Evolutionary conservation across 2,113 vertebrate species (phyloP).

Genomic region (Brachyhypopomus gauderio): DNA sequence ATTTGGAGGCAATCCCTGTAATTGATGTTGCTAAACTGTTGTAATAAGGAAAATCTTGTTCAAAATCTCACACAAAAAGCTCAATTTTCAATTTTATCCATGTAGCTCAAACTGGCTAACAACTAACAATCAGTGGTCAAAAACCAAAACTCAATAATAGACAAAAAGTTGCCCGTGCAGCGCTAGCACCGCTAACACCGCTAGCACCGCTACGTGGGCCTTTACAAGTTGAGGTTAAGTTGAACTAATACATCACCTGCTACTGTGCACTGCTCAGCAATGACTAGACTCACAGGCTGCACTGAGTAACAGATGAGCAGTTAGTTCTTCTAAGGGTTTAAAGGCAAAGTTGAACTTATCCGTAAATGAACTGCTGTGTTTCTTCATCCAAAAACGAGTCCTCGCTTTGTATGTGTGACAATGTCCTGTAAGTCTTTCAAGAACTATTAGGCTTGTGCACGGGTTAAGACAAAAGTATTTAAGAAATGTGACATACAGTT

Average conservation of each 20-base stretch:
- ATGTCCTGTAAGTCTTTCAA: not conserved
- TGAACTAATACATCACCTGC: not conserved
- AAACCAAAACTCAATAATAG: not conserved
- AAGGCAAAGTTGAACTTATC: not conserved
- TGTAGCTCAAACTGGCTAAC: not conserved
- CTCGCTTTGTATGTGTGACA: too few relatives aligned
- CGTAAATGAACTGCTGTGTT: not conserved
- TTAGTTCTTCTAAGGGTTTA: not conserved
- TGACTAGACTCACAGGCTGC: not conserved
- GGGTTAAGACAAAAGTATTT: not conserved
- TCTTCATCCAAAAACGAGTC: not conserved
- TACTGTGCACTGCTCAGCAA: not conserved
- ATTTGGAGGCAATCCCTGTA: not conserved
- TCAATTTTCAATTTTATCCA: not conserved
- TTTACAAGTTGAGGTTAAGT: not conserved
- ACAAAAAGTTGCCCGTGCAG: not conserved
- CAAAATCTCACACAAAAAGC: not conserved
- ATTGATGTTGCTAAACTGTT: not conserved
- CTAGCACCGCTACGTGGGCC: not conserved
- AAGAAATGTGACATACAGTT: not conserved
- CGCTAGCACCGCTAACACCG: constrained; percentile 7
- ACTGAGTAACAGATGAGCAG: constrained; percentile 3
- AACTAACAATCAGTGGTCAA: not conserved
- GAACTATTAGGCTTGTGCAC: not conserved
- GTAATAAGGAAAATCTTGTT: not conserved